Conservation (phyloP, 2,888 invertebrate genomes). For the Phrixothrix hirtus region DNA sequence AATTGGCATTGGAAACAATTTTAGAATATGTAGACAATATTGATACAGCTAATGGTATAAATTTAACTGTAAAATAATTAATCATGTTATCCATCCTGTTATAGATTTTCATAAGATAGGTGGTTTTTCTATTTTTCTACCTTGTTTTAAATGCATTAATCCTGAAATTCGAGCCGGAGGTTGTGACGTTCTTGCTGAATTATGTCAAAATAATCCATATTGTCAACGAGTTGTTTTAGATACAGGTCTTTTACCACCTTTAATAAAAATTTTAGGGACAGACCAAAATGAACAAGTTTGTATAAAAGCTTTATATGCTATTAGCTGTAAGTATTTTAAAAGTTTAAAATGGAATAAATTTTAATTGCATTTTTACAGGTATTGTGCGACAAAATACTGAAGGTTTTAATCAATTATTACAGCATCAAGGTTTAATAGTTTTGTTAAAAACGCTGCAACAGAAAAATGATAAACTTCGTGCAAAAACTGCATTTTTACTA, state of each 20-base stretch:
- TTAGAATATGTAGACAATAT: conserved; percentile 73
- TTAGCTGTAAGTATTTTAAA: conserved; percentile 69
- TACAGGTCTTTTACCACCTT: conserved; percentile 64
- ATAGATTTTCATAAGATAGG: conserved; percentile 84
- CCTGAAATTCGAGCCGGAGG: conserved; percentile 65
- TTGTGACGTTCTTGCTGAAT: conserved; percentile 72
- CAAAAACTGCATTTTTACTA: conserved; percentile 76
- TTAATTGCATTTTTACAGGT: conserved; percentile 56
- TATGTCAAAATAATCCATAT: conserved; percentile 84
- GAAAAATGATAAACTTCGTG: conserved; percentile 63
- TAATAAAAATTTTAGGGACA: conserved; percentile 64
- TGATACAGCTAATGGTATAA: conserved; percentile 76
- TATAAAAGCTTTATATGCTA: conserved; percentile 74
- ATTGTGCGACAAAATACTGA: conserved; percentile 66
- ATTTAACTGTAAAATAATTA: conserved; percentile 1
- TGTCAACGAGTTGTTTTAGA: conserved; percentile 76
- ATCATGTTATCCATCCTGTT: too few species aligned
- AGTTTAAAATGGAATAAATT: background rate
- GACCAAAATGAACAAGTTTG: conserved; percentile 63
- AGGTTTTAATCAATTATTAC: conserved; percentile 64
- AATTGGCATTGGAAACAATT: conserved; percentile 69
- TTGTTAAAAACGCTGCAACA: conserved; percentile 65
- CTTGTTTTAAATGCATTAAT: conserved; percentile 67
- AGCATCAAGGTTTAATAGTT: conserved; percentile 68
- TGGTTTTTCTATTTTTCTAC: conserved; percentile 73